Evolutionary conservation across 2,888 invertebrate species (phyloP), one percentile per base, ranked within the genome.

Genomic region (Aphidoletes aphidimyza): DNA sequence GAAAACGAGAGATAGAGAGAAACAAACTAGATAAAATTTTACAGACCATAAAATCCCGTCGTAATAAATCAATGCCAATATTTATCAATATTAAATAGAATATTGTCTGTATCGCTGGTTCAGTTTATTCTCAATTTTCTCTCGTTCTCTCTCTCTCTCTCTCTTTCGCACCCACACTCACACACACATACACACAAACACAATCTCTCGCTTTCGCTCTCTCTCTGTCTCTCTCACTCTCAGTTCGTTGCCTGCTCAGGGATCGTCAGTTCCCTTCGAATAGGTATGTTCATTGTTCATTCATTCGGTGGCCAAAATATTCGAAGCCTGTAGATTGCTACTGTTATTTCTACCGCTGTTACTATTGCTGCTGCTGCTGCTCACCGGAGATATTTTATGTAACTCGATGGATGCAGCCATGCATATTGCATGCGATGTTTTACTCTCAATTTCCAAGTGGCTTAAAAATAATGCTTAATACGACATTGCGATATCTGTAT

Each of bases 81-180:
- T 84, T 84, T 84, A 78, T 84, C 84, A 84, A 84, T 84, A 78
- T 78, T 84, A 84, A 84, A 78, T 78, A 39, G 84, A 84, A 84
- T 45, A 78, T 69, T 78, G 49, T 37, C 49, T 34, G 81, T 81
- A 81, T 54, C 39, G 39, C n/a, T 39, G 81, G 19, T 37, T 37
- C 39, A 54, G 22, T 54, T 54, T 54, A 14, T 30, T 69, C 69
- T 30, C 14, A 30, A 30, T 69, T 69, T 11, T 30, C 2, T 11
- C 34, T 69, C 30, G 30, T 30, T 69, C 2, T 69, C 69, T 69
- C 2, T 69, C 30, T 30, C 34, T 69, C 17, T 30, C 69, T 9
- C 14, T 69, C 30, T 8, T 22, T 22, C 54, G n/a, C n/a, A n/a
- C n/a, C n/a, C n/a, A n/a, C n/a, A n/a, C n/a, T n/a, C n/a, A n/a